Evolutionary conservation across 2,797 vertebrate species (phyloP).

Genomic region (Cygnus olor): DNA sequence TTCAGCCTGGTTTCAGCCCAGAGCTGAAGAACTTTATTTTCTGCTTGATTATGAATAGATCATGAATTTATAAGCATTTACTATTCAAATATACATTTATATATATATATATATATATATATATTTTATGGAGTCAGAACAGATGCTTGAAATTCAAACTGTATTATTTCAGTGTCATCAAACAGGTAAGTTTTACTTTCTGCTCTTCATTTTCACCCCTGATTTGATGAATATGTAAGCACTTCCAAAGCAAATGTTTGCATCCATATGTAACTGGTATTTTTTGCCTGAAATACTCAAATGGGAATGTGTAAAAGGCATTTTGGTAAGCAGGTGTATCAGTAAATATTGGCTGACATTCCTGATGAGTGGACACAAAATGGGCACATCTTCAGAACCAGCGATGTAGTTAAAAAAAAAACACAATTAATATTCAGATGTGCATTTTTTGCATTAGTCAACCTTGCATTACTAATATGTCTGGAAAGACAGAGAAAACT

Average conservation of each 20-base stretch:
- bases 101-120: no score
- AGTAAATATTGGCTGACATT: neutral
- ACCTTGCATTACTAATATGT: neutral
- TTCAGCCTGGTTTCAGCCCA: neutral
- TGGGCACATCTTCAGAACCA: neutral
- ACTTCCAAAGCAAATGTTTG: neutral
- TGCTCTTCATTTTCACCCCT: neutral
- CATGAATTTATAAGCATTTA: neutral
- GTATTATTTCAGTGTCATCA: neutral
- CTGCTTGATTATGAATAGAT: neutral
- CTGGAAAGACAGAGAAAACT: neutral
- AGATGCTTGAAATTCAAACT: neutral
- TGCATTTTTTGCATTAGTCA: neutral
- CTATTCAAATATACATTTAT: neutral
- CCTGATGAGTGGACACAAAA: neutral
- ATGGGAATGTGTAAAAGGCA: neutral
- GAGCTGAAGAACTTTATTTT: neutral
- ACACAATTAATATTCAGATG: neutral
- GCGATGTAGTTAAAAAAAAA: neutral
- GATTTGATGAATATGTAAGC: neutral
- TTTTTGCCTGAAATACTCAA: neutral
- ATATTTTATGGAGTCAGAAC: neutral
- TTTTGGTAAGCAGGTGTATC: neutral
- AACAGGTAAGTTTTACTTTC: neutral
- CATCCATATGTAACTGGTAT: neutral